phyloP scores from a whole-genome alignment of 2,113 vertebrate genomes.

The Cryptoleucopteryx plumbea region DNA sequence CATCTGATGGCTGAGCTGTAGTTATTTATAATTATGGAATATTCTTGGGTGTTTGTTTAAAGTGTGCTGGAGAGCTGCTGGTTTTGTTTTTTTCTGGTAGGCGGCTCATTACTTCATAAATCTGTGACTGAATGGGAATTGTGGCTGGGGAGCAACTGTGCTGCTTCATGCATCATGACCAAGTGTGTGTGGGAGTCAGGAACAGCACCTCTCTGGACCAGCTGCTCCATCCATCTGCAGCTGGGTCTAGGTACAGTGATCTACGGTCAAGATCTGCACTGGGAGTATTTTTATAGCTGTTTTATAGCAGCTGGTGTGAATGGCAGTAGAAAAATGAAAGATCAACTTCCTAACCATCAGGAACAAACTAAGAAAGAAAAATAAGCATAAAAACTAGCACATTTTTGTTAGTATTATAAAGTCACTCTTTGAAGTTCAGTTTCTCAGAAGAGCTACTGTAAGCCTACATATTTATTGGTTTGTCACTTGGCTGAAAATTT shows the following conservation, averaged over 20 bases:
- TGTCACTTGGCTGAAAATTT: conserved; percentile 34
- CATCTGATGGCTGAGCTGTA: conserved; percentile 4
- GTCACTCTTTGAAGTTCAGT: not conserved
- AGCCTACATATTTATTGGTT: conserved; percentile 6
- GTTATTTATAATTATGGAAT: conserved; percentile 31
- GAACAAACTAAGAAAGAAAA: conserved; percentile 55
- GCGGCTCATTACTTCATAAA: conserved; percentile 74
- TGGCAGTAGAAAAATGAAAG: conserved; percentile 66
- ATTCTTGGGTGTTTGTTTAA: conserved; percentile 57
- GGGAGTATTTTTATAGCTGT: conserved; percentile 66
- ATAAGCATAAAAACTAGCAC: conserved; percentile 32
- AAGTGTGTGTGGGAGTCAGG: conserved; percentile 44
- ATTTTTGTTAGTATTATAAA: not conserved
- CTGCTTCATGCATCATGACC: conserved; percentile 58
- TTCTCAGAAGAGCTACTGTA: conserved; percentile 6
- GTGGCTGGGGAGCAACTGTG: conserved; percentile 59
- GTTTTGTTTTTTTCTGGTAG: conserved; percentile 62
- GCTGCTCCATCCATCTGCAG: conserved; percentile 78
- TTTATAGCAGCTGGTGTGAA: conserved; percentile 73
- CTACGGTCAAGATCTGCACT: conserved; percentile 66
- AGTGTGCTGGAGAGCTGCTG: conserved; percentile 47
- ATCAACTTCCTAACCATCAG: conserved; percentile 55
- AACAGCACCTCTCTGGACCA: conserved; percentile 73
- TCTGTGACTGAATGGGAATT: conserved; percentile 65
- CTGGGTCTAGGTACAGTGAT: conserved; percentile 72